Base-by-base conservation (phyloP, 2,797 vertebrate species). In the Sorex maritimensis region DNA sequence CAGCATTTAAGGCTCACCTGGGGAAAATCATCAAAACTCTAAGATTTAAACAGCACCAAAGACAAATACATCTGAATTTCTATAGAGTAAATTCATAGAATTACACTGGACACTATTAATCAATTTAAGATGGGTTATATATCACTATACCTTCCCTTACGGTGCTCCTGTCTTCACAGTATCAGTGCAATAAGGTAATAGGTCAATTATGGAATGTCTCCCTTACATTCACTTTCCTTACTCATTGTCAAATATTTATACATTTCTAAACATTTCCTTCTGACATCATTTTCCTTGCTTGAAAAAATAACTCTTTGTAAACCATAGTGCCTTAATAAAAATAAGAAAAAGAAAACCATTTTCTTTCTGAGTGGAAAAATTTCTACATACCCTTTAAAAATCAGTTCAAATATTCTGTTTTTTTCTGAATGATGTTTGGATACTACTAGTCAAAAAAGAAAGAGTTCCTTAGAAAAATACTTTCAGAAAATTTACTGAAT, bases 391-490 rank as follows among this genome's bases (percentile, higher is more conserved):
- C 26, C n/a, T 77, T 86, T 86, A 89, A 90, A n/a, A 92, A 58
- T 81, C 8, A 72, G 6, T 82, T 95, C n/a, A 92, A 52, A 67
- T 78, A 41, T 74, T 68, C 75, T 30, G 24, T 88, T 30, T 72
- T 72, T 71, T 69, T 6, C 2, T 72, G 26, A 72, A 93, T 87
- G 2, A 75, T 82, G 74, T 89, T 68, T 77, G 88, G 26, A 23
- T 19, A 78, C 0, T 91, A 7, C 26, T 73, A 55, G 30, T 19
- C 58, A 67, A 91, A 92, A 86, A 67, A 30, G 15, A 55, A 55
- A 55, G 17, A 55, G 17, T 85, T 86, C 30, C 14, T 87, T 82
- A 77, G 5, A n/a, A 93, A 95, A 86, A 78, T 67, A 30, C 13
- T 55, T 2, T 5, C 79, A 2, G 2, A 73, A 79, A 34, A 23